phyloP scores from a whole-genome alignment of 2,797 vertebrate species.

The Babyrousa celebensis region DNA sequence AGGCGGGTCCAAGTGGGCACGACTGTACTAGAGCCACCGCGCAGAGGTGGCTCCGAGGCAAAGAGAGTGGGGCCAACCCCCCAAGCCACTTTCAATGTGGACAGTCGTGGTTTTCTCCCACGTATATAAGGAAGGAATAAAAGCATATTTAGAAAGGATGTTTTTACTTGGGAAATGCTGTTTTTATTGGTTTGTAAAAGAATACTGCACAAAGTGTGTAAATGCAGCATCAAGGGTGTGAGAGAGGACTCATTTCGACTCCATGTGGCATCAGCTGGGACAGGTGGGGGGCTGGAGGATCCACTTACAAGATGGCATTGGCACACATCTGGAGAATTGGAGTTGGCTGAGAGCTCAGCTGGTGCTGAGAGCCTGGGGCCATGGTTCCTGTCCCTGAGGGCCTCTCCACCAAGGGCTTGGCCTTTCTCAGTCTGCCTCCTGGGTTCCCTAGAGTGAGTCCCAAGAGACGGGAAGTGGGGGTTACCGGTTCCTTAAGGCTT shows the following conservation, averaged over 20 bases:
- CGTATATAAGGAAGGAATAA: background rate
- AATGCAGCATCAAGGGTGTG: background rate
- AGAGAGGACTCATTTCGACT: background rate
- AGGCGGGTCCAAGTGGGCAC: accelerated
- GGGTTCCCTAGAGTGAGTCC: background rate
- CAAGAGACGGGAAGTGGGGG: background rate
- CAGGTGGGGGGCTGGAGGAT: accelerated
- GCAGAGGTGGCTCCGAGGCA: background rate
- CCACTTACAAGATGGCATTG: too few species aligned
- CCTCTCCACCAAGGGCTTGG: background rate
- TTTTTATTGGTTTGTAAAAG: background rate
- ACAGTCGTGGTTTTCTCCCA: background rate
- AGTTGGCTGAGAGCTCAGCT: too few species aligned
- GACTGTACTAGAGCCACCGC: accelerated
- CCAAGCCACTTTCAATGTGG: background rate
- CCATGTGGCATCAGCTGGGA: accelerated
- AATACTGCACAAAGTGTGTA: background rate
- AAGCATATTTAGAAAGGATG: background rate
- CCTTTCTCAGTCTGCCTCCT: background rate
- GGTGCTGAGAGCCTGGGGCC: background rate
- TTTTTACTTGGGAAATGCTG: conserved; percentile 7
- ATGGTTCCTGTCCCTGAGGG: background rate
- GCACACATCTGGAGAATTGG: background rate
- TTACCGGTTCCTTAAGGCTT: background rate
- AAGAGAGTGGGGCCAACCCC: background rate